Evolutionary conservation across 2,797 vertebrate genomes (phyloP).

Genomic region (Acanthis flammea): DNA sequence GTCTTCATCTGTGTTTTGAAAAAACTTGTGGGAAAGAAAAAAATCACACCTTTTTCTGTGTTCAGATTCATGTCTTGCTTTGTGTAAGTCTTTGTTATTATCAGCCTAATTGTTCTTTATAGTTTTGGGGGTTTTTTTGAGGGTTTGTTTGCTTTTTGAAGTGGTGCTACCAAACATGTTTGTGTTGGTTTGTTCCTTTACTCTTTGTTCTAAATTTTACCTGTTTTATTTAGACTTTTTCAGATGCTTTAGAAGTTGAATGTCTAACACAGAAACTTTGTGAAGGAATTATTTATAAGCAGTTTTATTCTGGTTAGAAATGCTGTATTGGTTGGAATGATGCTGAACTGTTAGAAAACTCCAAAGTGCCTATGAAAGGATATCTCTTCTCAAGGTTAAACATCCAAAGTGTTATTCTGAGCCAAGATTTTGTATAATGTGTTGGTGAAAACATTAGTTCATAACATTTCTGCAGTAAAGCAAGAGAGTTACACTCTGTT

Average conservation of each 20-base stretch:
- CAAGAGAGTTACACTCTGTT: not conserved
- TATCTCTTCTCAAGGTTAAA: not conserved
- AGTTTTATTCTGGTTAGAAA: not conserved
- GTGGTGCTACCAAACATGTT: not conserved
- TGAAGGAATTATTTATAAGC: not conserved
- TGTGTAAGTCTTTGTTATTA: not conserved
- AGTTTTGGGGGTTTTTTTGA: not conserved
- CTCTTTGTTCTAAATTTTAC: not conserved
- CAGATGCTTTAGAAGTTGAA: not conserved
- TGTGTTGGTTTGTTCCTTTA: not conserved
- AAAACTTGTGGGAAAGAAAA: not conserved
- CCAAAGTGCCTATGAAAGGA: not conserved
- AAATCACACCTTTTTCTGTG: fast-evolving
- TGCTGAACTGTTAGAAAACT: not conserved
- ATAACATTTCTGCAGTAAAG: not conserved
- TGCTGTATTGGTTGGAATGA: not conserved
- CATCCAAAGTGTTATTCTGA: not conserved
- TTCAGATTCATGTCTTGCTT: not conserved
- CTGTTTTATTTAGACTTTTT: not conserved
- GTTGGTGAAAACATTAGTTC: not conserved
- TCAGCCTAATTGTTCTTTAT: not conserved
- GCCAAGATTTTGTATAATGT: not conserved
- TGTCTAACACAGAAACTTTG: not conserved
- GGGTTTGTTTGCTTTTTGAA: not conserved
- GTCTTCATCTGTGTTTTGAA: not conserved